Evolutionary conservation across 2,797 vertebrate species (phyloP), one percentile per base, ranked within the genome.

Genomic region (Malacoctenus gilli): DNA sequence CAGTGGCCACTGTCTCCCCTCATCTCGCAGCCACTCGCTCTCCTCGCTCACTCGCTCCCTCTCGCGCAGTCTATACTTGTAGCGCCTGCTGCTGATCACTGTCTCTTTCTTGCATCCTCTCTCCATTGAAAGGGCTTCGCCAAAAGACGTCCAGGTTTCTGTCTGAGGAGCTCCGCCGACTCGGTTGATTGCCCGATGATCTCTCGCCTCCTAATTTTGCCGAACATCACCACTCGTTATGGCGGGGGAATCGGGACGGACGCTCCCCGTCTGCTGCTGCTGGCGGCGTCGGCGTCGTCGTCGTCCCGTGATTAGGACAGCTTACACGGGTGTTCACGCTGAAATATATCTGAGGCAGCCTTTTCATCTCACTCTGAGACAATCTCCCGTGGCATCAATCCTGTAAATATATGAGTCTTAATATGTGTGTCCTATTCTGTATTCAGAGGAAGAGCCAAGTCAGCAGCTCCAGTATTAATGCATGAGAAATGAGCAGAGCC

Each of bases 381-480:
- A 84, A 89, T 89, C 86, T 88, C 75, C 86, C 57, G 50, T 85
- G 85, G 82, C 85, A 89, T 91, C 83, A 89, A 89, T 91, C 89
- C 85, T 82, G 88, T 89, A 91, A 91, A 91, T 90, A 89, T 87
- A 90, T 80, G 83, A 87, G 84, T 87, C 84, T 87, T 90, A 91
- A 90, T 89, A 88, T 88, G 85, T 86, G 87, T 88, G 85, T 90
- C 75, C 88, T 89, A 82, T 86, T 91, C 85, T 88, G 86, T 90
- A 88, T 91, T 89, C 89, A 81, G 86, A 85, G 79, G 84, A 90
- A 90, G 76, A 80, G 89, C 84, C 65, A 65, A 89, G 89, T 92
- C 90, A 92, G 92, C 90, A 89, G 86, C 89, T 89, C 78, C 65
- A 82, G 87, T 86, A 91, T 92, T 90, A 91, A 91, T 91, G 87